These are phyloP conservation scores for Lordiphosa mommai DNA, from an alignment of 1,140 invertebrate species.

Conservation along the genomic window DNA sequence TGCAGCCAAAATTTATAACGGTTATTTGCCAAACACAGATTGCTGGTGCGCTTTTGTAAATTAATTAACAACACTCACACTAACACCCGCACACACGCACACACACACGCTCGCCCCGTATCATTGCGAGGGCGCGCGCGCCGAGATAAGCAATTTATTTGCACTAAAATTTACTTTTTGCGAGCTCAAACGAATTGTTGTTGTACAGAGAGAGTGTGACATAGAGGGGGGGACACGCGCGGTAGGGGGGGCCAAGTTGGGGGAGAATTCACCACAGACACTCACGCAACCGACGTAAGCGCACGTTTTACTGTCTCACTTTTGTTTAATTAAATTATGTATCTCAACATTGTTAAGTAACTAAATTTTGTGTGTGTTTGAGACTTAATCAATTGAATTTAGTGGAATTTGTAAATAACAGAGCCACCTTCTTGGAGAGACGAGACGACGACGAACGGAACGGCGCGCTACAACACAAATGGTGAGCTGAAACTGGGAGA, in stretches of 20 bases:
- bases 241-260: conserved; percentile 12
- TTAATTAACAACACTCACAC: conserved; percentile 65
- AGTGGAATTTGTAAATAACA: conserved; percentile 3
- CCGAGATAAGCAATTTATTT: conserved; percentile 76
- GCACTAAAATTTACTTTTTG: conserved; percentile 72
- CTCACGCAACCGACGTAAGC: conserved; percentile 48
- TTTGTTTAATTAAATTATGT: not conserved
- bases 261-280: conserved; percentile 64
- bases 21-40: conserved; percentile 32
- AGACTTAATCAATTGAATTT: conserved; percentile 24
- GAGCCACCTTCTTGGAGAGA: not conserved
- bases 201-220: conserved; percentile 2
- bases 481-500: no score
- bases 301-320: conserved; percentile 46
- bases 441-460: conserved; percentile 1
- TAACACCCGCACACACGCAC: conserved; percentile 19
- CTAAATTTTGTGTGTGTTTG: conserved; percentile 9
- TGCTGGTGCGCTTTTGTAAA: conserved; percentile 44
- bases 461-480: not conserved
- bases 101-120: conserved; percentile 18
- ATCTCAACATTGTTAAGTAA: conserved; percentile 12
- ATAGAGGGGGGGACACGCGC: conserved; percentile 11
- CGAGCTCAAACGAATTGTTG: conserved; percentile 26
- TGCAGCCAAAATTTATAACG: not conserved
- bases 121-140: conserved; percentile 49